These are phyloP conservation scores for Siniperca scherzeri DNA, from an alignment of 2,797 vertebrate genomes.

Conservation along the genomic window DNA sequence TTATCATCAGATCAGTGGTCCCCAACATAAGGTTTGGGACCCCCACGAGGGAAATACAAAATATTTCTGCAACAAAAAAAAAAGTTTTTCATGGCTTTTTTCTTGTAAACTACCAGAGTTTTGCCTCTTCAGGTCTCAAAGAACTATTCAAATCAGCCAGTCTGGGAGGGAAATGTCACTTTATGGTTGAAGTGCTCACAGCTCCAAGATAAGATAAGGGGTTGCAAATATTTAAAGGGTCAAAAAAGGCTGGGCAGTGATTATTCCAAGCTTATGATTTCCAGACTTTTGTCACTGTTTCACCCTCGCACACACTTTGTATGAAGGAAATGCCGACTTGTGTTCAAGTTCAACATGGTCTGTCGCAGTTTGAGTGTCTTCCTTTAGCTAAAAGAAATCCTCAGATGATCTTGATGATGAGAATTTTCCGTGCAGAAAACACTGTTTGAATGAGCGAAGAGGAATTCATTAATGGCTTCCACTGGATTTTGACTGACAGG, in stretches of 20 bases:
- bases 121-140: not conserved
- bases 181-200: not conserved
- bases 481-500: constrained; percentile 42
- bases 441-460: constrained; percentile 14
- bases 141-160: not conserved
- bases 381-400: not conserved
- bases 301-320: not conserved
- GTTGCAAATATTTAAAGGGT: not conserved
- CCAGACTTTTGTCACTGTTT: not conserved
- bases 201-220: not conserved
- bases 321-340: not conserved
- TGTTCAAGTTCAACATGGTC: not conserved
- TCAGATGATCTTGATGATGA: not conserved
- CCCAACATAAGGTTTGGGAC: too few species aligned
- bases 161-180: not conserved
- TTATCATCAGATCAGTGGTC: not conserved
- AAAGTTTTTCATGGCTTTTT: not conserved
- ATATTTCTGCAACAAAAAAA: not conserved
- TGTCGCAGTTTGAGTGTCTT: not conserved
- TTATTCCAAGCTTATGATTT: not conserved
- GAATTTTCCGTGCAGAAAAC: not conserved
- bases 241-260: not conserved
- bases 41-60: not conserved
- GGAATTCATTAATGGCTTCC: constrained; percentile 38
- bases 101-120: not conserved